Conservation (phyloP, 37 sponge, comb jelly and placozoan species). For the Diacarnus erythraeanus region DNA sequence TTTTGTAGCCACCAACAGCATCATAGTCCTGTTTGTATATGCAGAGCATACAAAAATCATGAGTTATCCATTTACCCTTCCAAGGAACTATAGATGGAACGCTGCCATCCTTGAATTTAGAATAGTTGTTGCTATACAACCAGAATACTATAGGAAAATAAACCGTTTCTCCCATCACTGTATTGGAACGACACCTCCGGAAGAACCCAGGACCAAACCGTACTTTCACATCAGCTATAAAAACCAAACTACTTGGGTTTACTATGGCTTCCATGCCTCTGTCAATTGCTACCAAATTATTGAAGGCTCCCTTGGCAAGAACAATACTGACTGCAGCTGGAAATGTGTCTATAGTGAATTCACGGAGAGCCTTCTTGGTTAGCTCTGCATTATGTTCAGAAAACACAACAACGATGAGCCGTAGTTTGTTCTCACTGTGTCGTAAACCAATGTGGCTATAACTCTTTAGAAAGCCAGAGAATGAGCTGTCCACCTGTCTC, state of each 20-base stretch:
- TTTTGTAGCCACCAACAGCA: conserved; percentile 18
- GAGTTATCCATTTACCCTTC: conserved; percentile 55
- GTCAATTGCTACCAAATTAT: conserved; percentile 27
- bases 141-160: conserved; percentile 64
- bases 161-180: conserved; percentile 24
- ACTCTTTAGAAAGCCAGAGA: conserved; percentile 12
- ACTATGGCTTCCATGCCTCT: conserved; percentile 16
- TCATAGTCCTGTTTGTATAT: conserved; percentile 53
- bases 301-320: conserved; percentile 9
- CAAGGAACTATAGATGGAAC: conserved; percentile 1
- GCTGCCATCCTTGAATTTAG: not conserved
- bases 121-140: conserved; percentile 19
- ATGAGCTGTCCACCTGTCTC: not conserved
- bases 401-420: conserved; percentile 47
- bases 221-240: conserved; percentile 45
- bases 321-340: conserved; percentile 4
- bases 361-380: not conserved
- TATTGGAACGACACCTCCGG: conserved; percentile 54
- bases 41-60: conserved; percentile 38
- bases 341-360: not conserved
- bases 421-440: conserved; percentile 14
- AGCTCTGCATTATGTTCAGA: conserved; percentile 6
- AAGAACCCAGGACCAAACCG: conserved; percentile 30
- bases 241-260: conserved; percentile 16
- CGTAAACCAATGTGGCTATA: conserved; percentile 7